Evolutionary conservation across 2,888 invertebrate species (phyloP).

Genomic region (Andrena minutula): DNA sequence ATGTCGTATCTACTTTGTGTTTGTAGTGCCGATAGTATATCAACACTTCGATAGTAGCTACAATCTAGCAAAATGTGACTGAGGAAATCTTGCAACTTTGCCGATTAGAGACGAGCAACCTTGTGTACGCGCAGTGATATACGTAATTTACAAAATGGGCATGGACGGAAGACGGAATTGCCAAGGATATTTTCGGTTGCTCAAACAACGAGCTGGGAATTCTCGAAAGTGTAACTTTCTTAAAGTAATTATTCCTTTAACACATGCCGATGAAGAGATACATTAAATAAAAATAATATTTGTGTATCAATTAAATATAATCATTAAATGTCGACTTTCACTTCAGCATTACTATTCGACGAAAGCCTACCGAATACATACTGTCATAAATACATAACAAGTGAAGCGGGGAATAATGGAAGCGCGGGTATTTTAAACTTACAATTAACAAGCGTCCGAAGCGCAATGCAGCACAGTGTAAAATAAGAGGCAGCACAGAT

Average conservation of each 20-base stretch:
- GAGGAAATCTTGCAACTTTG: conserved; percentile 11
- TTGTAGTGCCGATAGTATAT: conserved; percentile 31
- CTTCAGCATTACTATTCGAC: too few relatives aligned
- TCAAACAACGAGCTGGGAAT: not conserved
- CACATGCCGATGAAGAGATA: too few relatives aligned
- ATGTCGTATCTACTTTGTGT: conserved; percentile 21
- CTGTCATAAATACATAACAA: too few relatives aligned
- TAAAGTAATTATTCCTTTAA: too few relatives aligned
- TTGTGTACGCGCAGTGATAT: not conserved
- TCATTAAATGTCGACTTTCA: too few relatives aligned
- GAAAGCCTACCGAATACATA: too few relatives aligned
- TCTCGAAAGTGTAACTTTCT: not conserved
- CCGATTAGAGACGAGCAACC: conserved; percentile 2
- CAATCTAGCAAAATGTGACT: conserved; percentile 14
- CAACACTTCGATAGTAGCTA: not conserved
- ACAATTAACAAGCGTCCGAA: too few relatives aligned
- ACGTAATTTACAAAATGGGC: not conserved
- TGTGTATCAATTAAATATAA: too few relatives aligned
- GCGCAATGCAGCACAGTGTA: not conserved
- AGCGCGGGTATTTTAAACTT: too few relatives aligned
- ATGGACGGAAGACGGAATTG: not conserved
- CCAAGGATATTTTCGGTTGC: not conserved
- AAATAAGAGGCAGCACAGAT: not conserved
- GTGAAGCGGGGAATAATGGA: too few relatives aligned
- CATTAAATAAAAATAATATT: too few relatives aligned